These are phyloP conservation scores for Pandemis cinnamomeana DNA, from an alignment of 2,888 invertebrate species.

Conservation along the genomic window DNA sequence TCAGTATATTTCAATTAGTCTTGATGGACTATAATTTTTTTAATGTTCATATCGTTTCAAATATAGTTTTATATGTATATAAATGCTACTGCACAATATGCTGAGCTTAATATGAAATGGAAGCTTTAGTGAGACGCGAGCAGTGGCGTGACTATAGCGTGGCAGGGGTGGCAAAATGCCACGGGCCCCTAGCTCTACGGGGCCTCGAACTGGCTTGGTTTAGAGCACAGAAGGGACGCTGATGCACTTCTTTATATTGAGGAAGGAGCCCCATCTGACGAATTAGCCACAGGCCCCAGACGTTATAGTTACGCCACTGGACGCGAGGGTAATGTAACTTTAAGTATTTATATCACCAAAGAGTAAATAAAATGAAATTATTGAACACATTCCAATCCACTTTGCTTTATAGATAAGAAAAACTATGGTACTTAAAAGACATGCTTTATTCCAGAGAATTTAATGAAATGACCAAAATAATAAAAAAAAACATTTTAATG, in stretches of 20 bases:
- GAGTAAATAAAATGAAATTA: slow-evolving; percentile 40
- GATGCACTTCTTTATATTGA: too few relatives aligned
- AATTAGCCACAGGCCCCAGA: too few relatives aligned
- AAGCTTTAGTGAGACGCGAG: slow-evolving; percentile 14
- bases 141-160: too few relatives aligned
- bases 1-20: neutral
- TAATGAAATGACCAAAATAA: neutral
- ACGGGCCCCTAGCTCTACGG: too few relatives aligned
- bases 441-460: neutral
- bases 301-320: too few relatives aligned
- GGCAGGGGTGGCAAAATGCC: too few relatives aligned
- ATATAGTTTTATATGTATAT: neutral
- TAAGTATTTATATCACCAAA: slow-evolving; percentile 49
- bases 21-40: neutral
- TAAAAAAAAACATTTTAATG: too few relatives aligned
- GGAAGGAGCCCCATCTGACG: too few relatives aligned
- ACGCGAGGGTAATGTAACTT: slow-evolving; percentile 16
- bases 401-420: slow-evolving; percentile 1
- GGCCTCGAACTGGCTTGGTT: too few relatives aligned
- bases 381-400: slow-evolving; percentile 31
- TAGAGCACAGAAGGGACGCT: too few relatives aligned
- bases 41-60: neutral
- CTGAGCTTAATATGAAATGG: slow-evolving; percentile 21
- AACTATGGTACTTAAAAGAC: neutral
- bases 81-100: neutral